These are phyloP conservation scores for Atractosteus spatula DNA, from an alignment of 2,113 vertebrate species.

Conservation along the genomic window DNA sequence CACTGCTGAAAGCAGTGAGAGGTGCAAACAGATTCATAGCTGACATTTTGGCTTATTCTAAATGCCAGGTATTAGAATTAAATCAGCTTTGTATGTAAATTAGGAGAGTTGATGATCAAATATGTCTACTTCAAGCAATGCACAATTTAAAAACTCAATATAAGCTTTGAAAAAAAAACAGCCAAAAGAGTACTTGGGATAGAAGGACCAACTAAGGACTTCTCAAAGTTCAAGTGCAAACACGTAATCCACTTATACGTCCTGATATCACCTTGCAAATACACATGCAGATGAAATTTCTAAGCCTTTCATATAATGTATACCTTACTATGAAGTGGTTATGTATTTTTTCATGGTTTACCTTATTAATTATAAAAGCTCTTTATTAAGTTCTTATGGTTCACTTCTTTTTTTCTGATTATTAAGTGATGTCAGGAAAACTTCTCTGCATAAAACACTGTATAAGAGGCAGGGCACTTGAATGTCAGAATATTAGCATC, in stretches of 20 bases:
- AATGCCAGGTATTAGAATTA: neutral
- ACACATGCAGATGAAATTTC: slow-evolving; percentile 34
- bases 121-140: slow-evolving; percentile 30
- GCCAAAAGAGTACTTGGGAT: slow-evolving; percentile 1
- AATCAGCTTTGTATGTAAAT: neutral
- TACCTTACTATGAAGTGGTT: slow-evolving; percentile 55
- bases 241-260: slow-evolving; percentile 32
- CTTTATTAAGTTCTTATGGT: slow-evolving; percentile 52
- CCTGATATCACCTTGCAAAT: slow-evolving; percentile 7
- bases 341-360: slow-evolving; percentile 66
- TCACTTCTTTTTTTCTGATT: slow-evolving; percentile 52
- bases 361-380: slow-evolving; percentile 71
- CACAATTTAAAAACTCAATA: neutral
- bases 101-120: neutral
- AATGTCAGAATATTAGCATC: slow-evolving; percentile 8
- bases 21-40: no score
- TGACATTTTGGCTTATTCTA: no score
- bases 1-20: no score
- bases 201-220: neutral
- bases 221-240: slow-evolving; percentile 30
- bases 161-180: slow-evolving; percentile 12
- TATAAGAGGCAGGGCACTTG: slow-evolving; percentile 11
- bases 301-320: slow-evolving; percentile 60
- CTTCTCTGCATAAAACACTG: slow-evolving; percentile 48
- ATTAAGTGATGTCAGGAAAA: slow-evolving; percentile 57